Conservation (phyloP, 2,888 invertebrate genomes). For the Plebejus argus region DNA sequence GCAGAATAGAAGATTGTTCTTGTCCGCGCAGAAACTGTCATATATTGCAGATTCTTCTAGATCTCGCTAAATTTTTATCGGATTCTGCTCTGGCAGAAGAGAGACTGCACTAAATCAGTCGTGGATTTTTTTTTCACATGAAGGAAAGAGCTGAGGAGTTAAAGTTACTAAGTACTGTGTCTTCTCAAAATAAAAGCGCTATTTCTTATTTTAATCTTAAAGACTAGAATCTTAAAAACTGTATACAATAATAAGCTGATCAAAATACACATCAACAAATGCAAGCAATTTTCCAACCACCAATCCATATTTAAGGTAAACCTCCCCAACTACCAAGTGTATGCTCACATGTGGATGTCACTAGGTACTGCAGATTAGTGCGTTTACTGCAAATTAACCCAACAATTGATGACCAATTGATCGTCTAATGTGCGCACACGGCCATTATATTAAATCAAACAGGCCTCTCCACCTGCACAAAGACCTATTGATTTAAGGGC, state of each 20-base stretch:
- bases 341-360: constrained; percentile 25
- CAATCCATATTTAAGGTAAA: not conserved
- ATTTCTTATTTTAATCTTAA: too few species aligned
- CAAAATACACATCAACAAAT: not conserved
- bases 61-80: too few species aligned
- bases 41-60: not conserved
- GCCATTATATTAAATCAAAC: constrained; percentile 78
- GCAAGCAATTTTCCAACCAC: not conserved
- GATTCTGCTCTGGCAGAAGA: not conserved
- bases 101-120: too few species aligned
- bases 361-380: constrained; percentile 36
- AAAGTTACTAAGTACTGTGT: too few species aligned
- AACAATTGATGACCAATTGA: constrained; percentile 76
- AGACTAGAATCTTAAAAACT: too few species aligned
- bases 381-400: constrained; percentile 50
- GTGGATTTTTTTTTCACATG: too few species aligned
- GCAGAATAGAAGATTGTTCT: too few species aligned
- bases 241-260: too few species aligned
- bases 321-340: too few species aligned
- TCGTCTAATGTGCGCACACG: constrained; percentile 63
- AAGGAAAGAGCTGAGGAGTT: too few species aligned
- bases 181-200: too few species aligned
- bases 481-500: constrained; percentile 73
- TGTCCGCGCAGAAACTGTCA: too few species aligned
- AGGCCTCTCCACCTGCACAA: constrained; percentile 68